These are phyloP conservation scores for Polydesmus complanatus DNA, from an alignment of 2,888 invertebrate genomes.

Conservation along the genomic window DNA sequence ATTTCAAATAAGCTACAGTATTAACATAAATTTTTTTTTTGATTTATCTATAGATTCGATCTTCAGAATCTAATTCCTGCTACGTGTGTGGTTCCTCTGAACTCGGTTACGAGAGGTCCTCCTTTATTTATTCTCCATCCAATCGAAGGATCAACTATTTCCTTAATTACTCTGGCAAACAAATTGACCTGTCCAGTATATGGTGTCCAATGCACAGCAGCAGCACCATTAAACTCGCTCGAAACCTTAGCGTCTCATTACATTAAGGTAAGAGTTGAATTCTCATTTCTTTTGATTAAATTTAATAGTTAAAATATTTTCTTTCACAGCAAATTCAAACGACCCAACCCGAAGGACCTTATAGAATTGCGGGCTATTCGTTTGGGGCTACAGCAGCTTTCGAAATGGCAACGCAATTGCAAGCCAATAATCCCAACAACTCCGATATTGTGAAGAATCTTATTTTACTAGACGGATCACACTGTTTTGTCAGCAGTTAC, in stretches of 20 bases:
- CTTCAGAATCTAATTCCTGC: conserved; percentile 14
- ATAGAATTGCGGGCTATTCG: conserved; percentile 83
- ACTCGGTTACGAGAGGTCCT: conserved; percentile 25
- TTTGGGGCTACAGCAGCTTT: conserved; percentile 89
- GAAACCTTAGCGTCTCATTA: conserved; percentile 48
- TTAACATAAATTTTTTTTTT: no score
- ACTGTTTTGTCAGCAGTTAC: conserved; percentile 61
- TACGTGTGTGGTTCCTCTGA: conserved; percentile 45
- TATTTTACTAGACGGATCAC: conserved; percentile 80
- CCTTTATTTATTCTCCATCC: conserved; percentile 53
- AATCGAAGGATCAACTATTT: conserved; percentile 69
- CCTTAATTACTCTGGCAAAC: conserved; percentile 55
- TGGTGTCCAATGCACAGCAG: conserved; percentile 75
- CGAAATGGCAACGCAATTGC: conserved; percentile 81
- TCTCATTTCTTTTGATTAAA: neutral
- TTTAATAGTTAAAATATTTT: conserved; percentile 9
- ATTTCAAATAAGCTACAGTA: no score
- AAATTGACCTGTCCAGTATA: conserved; percentile 61
- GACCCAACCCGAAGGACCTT: conserved; percentile 67
- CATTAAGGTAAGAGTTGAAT: conserved; percentile 27
- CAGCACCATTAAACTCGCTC: conserved; percentile 58
- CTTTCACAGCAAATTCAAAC: conserved; percentile 47
- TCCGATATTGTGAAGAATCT: conserved; percentile 38
- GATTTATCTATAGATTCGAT: conserved; percentile 10
- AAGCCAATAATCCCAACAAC: conserved; percentile 34